Conservation (phyloP, 2,888 invertebrate species). For the Muscina levida region DNA sequence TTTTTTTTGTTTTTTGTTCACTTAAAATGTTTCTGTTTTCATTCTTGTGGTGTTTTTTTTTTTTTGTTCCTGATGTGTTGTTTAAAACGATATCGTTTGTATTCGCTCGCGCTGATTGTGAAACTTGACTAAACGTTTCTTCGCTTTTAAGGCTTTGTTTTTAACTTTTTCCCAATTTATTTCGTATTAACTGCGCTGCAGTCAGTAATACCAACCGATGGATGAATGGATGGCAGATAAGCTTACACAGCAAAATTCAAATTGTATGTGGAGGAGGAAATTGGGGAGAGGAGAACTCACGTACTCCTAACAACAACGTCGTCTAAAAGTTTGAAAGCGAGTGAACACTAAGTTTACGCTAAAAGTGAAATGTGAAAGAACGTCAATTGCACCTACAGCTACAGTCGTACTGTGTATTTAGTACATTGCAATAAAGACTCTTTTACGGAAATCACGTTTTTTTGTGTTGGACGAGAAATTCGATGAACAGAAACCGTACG, state of each 20-base stretch:
- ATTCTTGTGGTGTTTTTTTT: not conserved
- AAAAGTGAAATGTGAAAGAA: constrained; percentile 12
- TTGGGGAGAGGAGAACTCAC: too few species aligned
- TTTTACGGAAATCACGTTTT: constrained; percentile 64
- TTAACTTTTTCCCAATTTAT: constrained; percentile 15
- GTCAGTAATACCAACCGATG: constrained; percentile 46
- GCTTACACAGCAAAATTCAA: constrained; percentile 23
- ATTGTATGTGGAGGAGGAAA: too few species aligned
- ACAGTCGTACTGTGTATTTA: too few species aligned
- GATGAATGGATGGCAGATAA: constrained; percentile 42
- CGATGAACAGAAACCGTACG: not conserved
- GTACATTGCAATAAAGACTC: not conserved
- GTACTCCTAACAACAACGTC: constrained; percentile 29
- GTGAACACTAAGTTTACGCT: constrained; percentile 42
- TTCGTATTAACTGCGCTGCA: constrained; percentile 45
- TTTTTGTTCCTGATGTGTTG: too few species aligned
- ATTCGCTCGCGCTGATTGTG: constrained; percentile 56
- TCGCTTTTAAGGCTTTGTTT: too few species aligned
- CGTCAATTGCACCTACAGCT: constrained; percentile 14
- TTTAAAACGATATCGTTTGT: too few species aligned
- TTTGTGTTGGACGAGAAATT: constrained; percentile 32
- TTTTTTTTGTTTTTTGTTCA: constrained; percentile 31
- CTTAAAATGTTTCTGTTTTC: constrained; percentile 25
- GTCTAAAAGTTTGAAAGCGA: constrained; percentile 11
- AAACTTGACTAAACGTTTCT: constrained; percentile 46